Percentiles rank a stretch among this genome's conserved stretches.
These are phyloP conservation scores for Zosterops hypoxanthus DNA, from an alignment of 2,113 vertebrate species.

Conservation along the genomic window DNA sequence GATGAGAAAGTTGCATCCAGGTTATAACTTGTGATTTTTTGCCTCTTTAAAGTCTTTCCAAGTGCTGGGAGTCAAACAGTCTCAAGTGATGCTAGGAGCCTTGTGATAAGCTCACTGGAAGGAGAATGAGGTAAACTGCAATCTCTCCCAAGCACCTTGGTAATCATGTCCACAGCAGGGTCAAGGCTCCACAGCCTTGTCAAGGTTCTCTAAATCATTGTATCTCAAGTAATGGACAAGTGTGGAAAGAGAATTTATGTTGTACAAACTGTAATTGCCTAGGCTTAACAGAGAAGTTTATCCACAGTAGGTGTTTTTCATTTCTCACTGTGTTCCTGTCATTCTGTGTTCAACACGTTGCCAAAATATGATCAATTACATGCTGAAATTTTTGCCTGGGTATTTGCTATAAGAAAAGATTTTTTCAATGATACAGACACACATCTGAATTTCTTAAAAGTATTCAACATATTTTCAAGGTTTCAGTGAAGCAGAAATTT, in stretches of 20 bases:
- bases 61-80: not conserved
- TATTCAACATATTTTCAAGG: not conserved
- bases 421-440: not conserved
- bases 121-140: not conserved
- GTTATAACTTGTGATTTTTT: not conserved
- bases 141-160: not conserved
- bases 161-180: not conserved
- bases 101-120: not conserved
- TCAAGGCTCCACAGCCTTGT: not conserved
- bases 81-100: constrained; percentile 19
- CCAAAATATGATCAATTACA: not conserved
- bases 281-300: not conserved
- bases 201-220: not conserved
- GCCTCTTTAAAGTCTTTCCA: constrained; percentile 37
- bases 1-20: not conserved
- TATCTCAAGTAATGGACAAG: not conserved
- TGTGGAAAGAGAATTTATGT: not conserved
- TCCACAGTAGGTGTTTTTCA: not conserved
- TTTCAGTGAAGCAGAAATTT: not conserved
- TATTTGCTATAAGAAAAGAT: not conserved
- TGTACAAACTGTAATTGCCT: not conserved
- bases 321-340: not conserved
- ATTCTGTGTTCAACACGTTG: not conserved
- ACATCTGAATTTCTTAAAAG: not conserved
- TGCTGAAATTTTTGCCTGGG: not conserved